phyloP scores from a whole-genome alignment of 2,888 invertebrate species.

The Hirtodrosophila cameraria region DNA sequence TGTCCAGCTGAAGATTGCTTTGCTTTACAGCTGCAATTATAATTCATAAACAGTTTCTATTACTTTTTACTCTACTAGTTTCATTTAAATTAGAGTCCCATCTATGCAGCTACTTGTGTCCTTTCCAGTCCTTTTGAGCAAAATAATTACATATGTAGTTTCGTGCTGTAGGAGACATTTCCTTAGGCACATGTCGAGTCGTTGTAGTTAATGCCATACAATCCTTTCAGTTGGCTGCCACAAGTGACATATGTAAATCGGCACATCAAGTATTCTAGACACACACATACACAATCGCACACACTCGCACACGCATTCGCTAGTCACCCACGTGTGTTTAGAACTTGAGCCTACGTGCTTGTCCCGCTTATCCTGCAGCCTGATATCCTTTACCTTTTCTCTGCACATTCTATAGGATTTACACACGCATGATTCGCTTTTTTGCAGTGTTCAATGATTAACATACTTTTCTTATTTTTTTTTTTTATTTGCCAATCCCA shows the following conservation, averaged over 20 bases:
- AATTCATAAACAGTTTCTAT: too few species aligned
- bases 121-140: neutral
- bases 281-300: neutral
- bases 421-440: slow-evolving; percentile 61
- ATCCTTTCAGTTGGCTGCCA: slow-evolving; percentile 35
- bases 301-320: slow-evolving; percentile 6
- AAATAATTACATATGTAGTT: slow-evolving; percentile 5
- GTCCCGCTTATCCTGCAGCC: slow-evolving; percentile 8
- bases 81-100: too few species aligned
- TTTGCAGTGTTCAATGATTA: slow-evolving; percentile 65
- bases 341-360: slow-evolving; percentile 35
- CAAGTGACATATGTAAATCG: slow-evolving; percentile 54
- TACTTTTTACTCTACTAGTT: too few species aligned
- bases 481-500: slow-evolving; percentile 70
- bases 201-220: slow-evolving; percentile 1
- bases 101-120: neutral
- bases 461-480: too few species aligned
- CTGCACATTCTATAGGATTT: slow-evolving; percentile 21
- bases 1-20: too few species aligned
- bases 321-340: slow-evolving; percentile 11
- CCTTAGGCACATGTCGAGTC: slow-evolving; percentile 14
- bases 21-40: too few species aligned
- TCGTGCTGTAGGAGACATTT: neutral
- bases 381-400: slow-evolving; percentile 17
- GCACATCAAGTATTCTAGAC: slow-evolving; percentile 54